Base-by-base conservation (phyloP, 2,797 vertebrate species). In the Borostomias antarcticus region DNA sequence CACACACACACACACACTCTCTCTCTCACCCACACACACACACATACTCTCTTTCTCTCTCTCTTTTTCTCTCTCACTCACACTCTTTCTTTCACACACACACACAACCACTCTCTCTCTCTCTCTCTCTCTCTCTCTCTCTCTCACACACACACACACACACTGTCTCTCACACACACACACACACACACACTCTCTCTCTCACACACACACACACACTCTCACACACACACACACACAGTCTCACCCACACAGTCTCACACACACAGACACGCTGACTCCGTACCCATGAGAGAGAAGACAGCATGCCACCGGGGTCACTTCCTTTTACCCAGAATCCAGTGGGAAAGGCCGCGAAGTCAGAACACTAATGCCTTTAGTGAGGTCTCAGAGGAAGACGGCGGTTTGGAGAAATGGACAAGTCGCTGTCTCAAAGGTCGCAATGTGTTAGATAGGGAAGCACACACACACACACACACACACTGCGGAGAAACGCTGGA, bases 331-430 rank as follows among this genome's bases (percentile, higher is more conserved):
- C 82, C 86, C 85, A 87, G 74, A 82, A 85, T 77, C 76, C 85
- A 83, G 82, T 85, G 70, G 77, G 78, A 86, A 85, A 89, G 87
- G 85, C 86, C 62, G 21, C 0, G 40, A 58, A 80, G 85, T 89
- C 85, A 86, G 85, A 84, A n/a, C 77, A 84, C 83, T 89, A 88
- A 91, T 89, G 86, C 81, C 81, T 88, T 89, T 85, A 86, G 80
- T 70, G 73, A 62, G 70, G 81, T 88, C 88, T 88, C 88, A 65
- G 77, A 82, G 86, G 86, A 86, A 83, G 74, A 0, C 9, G 30
- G 78, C 59, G 2, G 32, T 81, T 81, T 76, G 83, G 71, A 80
- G 77, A 85, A 86, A 79, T 23, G 25, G 80, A 76, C 30, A 75
- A 82, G 82, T 86, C 79, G 79, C 76, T 75, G 75, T 68, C 70